Conservation (phyloP, 2,113 vertebrate species). For the Diglossa brunneiventris region DNA sequence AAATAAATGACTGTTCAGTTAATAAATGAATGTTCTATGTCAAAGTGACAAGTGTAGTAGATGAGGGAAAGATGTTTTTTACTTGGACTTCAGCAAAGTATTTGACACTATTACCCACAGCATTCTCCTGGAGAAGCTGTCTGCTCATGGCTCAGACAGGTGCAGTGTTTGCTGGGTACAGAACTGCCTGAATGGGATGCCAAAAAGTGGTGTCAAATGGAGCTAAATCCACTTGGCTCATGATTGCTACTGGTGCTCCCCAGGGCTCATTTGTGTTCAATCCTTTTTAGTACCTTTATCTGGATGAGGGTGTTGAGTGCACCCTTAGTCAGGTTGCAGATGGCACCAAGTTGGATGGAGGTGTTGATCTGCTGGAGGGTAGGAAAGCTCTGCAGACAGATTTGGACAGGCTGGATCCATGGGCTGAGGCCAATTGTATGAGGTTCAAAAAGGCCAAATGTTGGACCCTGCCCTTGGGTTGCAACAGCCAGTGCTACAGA, state of each 20-base stretch:
- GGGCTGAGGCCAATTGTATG: fast-evolving
- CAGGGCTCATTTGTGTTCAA: neutral
- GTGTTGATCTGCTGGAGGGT: neutral
- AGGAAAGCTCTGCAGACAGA: neutral
- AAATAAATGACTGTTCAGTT: neutral
- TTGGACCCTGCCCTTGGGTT: fast-evolving
- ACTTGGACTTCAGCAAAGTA: neutral
- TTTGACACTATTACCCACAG: neutral
- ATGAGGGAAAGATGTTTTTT: neutral
- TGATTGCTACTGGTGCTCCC: fast-evolving
- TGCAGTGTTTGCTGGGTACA: neutral
- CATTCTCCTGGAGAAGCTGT: neutral
- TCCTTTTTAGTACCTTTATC: neutral
- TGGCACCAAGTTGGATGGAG: neutral
- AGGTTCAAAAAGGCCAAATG: neutral
- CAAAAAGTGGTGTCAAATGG: neutral
- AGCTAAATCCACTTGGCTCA: neutral
- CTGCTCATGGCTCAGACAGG: neutral
- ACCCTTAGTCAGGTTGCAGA: neutral
- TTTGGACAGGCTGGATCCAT: neutral
- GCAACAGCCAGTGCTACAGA: neutral
- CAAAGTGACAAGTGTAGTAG: neutral
- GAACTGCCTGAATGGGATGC: neutral
- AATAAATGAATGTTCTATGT: neutral
- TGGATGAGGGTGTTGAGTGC: fast-evolving